phyloP scores from a whole-genome alignment of 2,888 invertebrate genomes.

The Oxycera nigricornis region DNA sequence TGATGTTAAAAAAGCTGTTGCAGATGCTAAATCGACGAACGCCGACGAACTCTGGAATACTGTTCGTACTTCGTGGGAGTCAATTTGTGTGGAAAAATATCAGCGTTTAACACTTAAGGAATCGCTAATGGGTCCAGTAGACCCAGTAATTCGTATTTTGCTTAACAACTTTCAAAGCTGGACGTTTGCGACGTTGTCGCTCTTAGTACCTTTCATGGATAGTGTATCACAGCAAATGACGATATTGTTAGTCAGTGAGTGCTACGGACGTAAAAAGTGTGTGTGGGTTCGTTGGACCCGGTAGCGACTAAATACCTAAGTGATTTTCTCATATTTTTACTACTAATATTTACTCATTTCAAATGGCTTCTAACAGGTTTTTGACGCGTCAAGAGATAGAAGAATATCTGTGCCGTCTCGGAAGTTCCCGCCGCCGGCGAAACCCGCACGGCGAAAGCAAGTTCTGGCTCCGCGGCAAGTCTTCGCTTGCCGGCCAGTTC shows the following conservation, averaged over 20 bases:
- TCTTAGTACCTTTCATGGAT: neutral
- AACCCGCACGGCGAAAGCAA: too few relatives aligned
- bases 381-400: neutral
- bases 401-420: too few relatives aligned
- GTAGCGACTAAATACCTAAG: constrained; percentile 1
- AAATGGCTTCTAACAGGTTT: neutral
- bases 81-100: neutral
- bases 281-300: neutral
- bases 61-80: neutral
- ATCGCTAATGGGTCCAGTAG: constrained; percentile 12
- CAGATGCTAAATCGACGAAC: too few relatives aligned
- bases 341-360: constrained; percentile 4
- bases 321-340: constrained; percentile 3
- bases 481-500: too few relatives aligned
- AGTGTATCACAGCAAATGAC: neutral
- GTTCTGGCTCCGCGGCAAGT: too few relatives aligned
- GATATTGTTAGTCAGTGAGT: constrained; percentile 1
- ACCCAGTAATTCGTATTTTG: neutral
- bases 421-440: too few relatives aligned
- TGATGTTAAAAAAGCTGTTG: neutral
- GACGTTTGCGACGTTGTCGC: neutral
- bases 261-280: neutral
- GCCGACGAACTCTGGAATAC: neutral
- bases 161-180: neutral
- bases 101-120: neutral